phyloP scores from a whole-genome alignment of 2,113 vertebrate species.

The Piaya cayana region DNA sequence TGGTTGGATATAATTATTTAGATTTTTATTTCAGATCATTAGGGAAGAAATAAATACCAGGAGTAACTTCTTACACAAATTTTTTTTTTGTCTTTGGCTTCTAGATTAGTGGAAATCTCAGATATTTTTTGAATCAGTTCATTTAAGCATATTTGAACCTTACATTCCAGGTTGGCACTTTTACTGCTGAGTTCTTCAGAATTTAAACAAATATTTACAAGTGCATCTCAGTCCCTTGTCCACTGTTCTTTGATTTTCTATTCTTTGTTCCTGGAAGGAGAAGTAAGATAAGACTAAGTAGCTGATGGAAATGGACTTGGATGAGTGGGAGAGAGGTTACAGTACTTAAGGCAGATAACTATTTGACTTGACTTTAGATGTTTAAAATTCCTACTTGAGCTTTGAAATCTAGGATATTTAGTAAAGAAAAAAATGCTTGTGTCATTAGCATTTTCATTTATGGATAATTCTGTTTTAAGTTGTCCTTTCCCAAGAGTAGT shows the following conservation, averaged over 20 bases:
- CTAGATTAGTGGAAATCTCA: not conserved
- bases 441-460: conserved; percentile 10
- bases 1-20: not conserved
- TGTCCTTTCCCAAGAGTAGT: not conserved
- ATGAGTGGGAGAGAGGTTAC: not conserved
- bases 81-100: not conserved
- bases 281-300: not conserved
- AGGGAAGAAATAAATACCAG: not conserved
- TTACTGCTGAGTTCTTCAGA: not conserved
- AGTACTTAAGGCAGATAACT: not conserved
- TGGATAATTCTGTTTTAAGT: conserved; percentile 24
- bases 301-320: not conserved
- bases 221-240: not conserved
- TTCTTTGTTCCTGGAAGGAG: not conserved
- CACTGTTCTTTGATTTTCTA: not conserved
- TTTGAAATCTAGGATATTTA: not conserved
- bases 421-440: not conserved
- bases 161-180: not conserved
- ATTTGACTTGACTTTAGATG: not conserved
- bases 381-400: not conserved
- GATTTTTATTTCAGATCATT: not conserved
- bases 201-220: not conserved
- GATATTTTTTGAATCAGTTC: not conserved
- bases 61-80: not conserved
- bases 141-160: not conserved